These are phyloP conservation scores for Telmatherina bonti DNA, from an alignment of 2,797 vertebrate genomes.

Conservation along the genomic window DNA sequence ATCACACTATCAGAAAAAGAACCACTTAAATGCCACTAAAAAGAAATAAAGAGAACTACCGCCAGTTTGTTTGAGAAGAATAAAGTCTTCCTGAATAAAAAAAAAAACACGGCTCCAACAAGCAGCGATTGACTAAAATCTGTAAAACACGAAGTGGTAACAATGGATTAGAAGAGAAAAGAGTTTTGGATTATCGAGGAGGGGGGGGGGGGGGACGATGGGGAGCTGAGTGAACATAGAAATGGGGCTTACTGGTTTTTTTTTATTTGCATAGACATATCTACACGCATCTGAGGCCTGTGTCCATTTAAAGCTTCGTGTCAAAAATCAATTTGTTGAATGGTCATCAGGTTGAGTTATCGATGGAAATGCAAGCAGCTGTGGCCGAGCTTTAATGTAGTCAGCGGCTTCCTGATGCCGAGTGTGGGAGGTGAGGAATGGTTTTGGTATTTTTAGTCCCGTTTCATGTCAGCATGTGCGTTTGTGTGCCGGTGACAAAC, in stretches of 20 bases:
- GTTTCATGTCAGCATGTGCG: constrained; percentile 12
- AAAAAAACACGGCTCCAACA: neutral
- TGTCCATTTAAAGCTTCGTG: constrained; percentile 66
- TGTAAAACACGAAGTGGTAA: constrained; percentile 1
- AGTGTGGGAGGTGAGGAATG: constrained; percentile 42
- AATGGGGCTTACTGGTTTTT: constrained; percentile 15
- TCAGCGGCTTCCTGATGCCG: constrained; percentile 45
- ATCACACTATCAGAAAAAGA: constrained; percentile 35
- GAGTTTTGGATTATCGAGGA: constrained; percentile 6
- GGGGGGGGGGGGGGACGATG: neutral
- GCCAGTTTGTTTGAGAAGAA: constrained; percentile 20
- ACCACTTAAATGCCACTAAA: constrained; percentile 46
- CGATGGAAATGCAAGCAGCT: constrained; percentile 42
- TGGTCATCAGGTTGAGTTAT: constrained; percentile 72
- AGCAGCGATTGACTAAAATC: neutral
- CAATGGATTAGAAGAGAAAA: neutral
- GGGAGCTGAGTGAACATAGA: neutral
- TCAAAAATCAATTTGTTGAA: constrained; percentile 74
- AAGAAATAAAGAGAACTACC: constrained; percentile 21
- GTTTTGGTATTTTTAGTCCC: constrained; percentile 35
- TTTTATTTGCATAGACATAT: constrained; percentile 37
- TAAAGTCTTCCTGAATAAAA: constrained; percentile 25
- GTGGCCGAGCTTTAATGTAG: constrained; percentile 41
- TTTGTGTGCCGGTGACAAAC: constrained; percentile 51
- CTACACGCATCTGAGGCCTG: constrained; percentile 8